Percentiles rank a stretch among this genome's conserved stretches.
Conservation (phyloP, 2,113 vertebrate genomes). For the Genyomyrus donnyi region DNA sequence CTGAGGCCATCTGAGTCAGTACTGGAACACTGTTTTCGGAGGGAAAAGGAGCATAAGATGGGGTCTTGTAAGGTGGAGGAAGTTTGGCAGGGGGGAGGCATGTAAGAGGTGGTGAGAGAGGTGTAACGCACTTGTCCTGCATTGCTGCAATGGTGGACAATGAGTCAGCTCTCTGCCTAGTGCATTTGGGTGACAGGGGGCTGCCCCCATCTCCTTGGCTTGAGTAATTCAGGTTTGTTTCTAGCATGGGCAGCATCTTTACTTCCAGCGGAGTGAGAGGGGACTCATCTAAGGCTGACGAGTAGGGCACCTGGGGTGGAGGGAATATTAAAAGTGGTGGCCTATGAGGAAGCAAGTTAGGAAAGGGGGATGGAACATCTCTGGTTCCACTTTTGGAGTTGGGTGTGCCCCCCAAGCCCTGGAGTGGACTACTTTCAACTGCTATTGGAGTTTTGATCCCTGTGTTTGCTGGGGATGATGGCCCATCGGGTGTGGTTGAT, state of each 20-base stretch:
- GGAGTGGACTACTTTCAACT: background rate
- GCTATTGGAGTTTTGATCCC: background rate
- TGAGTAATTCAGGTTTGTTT: slow-evolving; percentile 85
- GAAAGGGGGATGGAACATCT: slow-evolving; percentile 88
- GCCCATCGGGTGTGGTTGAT: background rate
- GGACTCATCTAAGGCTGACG: slow-evolving; percentile 89
- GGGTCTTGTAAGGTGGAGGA: slow-evolving; percentile 66
- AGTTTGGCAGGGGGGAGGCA: slow-evolving; percentile 44
- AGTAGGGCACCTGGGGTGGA: slow-evolving; percentile 82
- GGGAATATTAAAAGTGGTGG: slow-evolving; percentile 90
- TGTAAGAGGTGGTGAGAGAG: slow-evolving; percentile 74
- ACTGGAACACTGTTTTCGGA: slow-evolving; percentile 63
- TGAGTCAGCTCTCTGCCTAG: slow-evolving; percentile 69
- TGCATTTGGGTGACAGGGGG: slow-evolving; percentile 76
- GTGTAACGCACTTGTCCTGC: slow-evolving; percentile 70
- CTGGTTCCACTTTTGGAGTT: slow-evolving; percentile 55
- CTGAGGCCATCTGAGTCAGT: slow-evolving; percentile 52
- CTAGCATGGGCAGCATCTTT: slow-evolving; percentile 86
- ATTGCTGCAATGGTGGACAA: slow-evolving; percentile 71
- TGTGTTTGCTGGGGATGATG: background rate
- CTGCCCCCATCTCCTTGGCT: slow-evolving; percentile 71
- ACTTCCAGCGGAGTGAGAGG: slow-evolving; percentile 90
- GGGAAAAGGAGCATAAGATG: slow-evolving; percentile 75
- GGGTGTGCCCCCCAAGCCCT: background rate
- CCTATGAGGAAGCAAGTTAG: slow-evolving; percentile 84